Evolutionary conservation across 2,113 vertebrate genomes (phyloP), one percentile per base, ranked within the genome.

Genomic region (Xiphophorus maculatus): DNA sequence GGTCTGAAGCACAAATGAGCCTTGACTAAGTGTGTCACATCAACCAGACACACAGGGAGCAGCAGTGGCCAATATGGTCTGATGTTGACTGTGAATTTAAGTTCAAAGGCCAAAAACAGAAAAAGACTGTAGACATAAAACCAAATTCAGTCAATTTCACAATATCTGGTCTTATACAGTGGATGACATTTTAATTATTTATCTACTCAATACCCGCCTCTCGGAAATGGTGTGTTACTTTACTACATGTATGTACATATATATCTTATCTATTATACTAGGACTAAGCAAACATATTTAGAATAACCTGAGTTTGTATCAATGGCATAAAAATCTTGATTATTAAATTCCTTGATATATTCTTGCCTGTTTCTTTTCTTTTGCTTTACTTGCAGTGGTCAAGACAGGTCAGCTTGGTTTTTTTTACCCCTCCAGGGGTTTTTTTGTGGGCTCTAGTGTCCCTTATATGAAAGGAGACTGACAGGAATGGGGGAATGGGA

Each of bases 391-490:
- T 67, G 76, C 71, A 71, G 76, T 80, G 54, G 67, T 80, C 25
- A 25, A 37, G 33, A 65, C 65, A 27, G 42, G 77, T 83, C 88
- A 79, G 83, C 80, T 77, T 83, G 74, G 91, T 84, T 90, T 28
- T 28, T 28, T 28, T 28, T 28, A 28, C 28, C 28, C 28, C 28
- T 28, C 28, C 1, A 28, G 28, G 28, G 28, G 28, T 1, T 28
- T 1, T 28, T 28, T 28, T 28, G 28, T 28, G 28, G 28, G 28
- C 28, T 28, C 28, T 28, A 28, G 28, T 28, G 28, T 28, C 28
- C 28, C 28, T 28, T 28, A 28, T 28, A 28, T 28, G 28, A 28
- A 28, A 28, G 28, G 1, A 28, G 28, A 28, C 28, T 28, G 28
- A 28, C 28, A 28, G 28, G 28, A 28, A 28, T 28, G 28, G 28